These are phyloP conservation scores for Drosophila nigrodunni DNA, from an alignment of 1,140 invertebrate species.

Conservation along the genomic window DNA sequence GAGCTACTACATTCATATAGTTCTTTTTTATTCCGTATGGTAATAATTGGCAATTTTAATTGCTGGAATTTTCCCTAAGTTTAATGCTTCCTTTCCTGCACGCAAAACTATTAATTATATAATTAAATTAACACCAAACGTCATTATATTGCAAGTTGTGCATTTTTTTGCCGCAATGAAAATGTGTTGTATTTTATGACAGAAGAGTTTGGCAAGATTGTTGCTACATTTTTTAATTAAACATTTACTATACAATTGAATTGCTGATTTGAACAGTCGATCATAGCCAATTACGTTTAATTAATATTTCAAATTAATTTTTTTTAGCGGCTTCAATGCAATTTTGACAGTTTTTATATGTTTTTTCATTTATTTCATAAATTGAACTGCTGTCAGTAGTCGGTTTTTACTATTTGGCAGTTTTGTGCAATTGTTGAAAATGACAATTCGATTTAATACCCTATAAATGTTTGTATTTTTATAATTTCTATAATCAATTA, in stretches of 20 bases:
- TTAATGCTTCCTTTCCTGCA: conserved; percentile 5
- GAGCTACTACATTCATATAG: conserved; percentile 11
- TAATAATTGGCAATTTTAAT: conserved; percentile 45
- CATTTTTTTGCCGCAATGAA: neutral
- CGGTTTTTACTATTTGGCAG: no score
- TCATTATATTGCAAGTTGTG: neutral
- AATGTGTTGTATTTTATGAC: neutral
- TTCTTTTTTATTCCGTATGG: neutral
- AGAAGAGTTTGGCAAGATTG: neutral
- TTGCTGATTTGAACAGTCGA: neutral
- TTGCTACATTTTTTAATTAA: neutral
- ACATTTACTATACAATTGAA: neutral
- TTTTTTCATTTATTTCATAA: neutral
- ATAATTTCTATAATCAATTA: no score
- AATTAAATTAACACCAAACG: conserved; percentile 62
- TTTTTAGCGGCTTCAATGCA: neutral
- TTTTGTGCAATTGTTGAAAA: no score
- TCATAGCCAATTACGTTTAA: neutral
- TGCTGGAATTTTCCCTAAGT: conserved; percentile 47
- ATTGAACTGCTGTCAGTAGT: no score
- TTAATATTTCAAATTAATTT: neutral
- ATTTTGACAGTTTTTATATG: neutral
- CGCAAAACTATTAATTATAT: conserved; percentile 19
- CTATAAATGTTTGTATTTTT: neutral
- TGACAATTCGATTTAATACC: neutral